phyloP scores from a whole-genome alignment of 2,797 vertebrate genomes.

The Sebastes reedi region DNA sequence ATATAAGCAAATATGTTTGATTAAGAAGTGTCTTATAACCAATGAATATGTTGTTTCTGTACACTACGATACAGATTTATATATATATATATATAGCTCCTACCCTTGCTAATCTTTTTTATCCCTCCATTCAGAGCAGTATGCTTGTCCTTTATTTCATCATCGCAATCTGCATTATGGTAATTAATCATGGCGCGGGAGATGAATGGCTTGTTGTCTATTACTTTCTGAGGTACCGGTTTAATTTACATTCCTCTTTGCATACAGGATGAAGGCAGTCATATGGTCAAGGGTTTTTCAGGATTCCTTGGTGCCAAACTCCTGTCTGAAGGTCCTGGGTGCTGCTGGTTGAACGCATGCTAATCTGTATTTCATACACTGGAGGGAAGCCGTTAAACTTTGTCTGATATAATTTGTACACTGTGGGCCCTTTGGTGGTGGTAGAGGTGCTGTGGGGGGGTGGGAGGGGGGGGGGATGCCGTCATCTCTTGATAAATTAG shows the following conservation, averaged over 20 bases:
- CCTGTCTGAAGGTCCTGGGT: conserved; percentile 55
- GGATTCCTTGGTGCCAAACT: conserved; percentile 52
- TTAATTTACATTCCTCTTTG: conserved; percentile 66
- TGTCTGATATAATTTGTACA: conserved; percentile 80
- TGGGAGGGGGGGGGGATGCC: conserved; percentile 32
- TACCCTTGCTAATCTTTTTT: neutral
- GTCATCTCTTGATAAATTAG: conserved; percentile 83
- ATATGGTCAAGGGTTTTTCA: conserved; percentile 61
- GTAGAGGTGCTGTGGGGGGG: neutral
- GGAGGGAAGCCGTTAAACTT: conserved; percentile 73
- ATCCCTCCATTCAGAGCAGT: neutral
- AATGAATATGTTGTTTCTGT: neutral
- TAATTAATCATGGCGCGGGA: conserved; percentile 61
- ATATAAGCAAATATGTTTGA: neutral
- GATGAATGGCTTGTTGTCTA: conserved; percentile 65
- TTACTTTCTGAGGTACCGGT: conserved; percentile 50
- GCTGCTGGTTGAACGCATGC: conserved; percentile 58
- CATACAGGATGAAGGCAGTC: conserved; percentile 52
- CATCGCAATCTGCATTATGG: conserved; percentile 59
- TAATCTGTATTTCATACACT: conserved; percentile 77
- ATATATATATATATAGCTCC: neutral
- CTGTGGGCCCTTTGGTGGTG: conserved; percentile 46
- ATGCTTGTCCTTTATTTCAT: conserved; percentile 60
- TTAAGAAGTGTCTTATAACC: neutral
- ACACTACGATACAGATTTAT: neutral